Evolutionary conservation across 2,797 vertebrate species (phyloP), one percentile per base, ranked within the genome.

Genomic region (Orestias chungarensis): DNA sequence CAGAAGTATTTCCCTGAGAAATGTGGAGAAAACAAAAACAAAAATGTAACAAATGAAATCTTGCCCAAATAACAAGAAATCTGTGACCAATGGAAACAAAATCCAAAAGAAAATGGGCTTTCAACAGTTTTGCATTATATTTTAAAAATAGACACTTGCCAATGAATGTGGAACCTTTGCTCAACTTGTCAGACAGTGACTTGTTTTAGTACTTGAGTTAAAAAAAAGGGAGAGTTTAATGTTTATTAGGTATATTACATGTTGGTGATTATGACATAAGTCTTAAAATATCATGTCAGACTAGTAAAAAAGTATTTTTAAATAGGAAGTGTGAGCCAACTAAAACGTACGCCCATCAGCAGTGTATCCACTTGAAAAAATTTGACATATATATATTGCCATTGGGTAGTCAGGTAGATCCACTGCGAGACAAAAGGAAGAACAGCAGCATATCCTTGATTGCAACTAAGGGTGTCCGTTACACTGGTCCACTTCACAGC

Each of bases 391-490:
- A 5, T n/a, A 33, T 64, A 18, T 57, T 49, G 31, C 66, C 62
- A 70, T 33, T 69, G 78, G 67, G 55, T 0, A 80, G 79, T 69
- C 52, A 52, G 74, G 71, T 29, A 64, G 12, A 31, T 54, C 10
- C 54, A 74, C 27, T 69, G 82, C 70, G 62, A 79, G 59, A 70
- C 70, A 27, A 44, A 70, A 65, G 82, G 29, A 67, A 68, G 76
- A 77, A 66, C 55, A 50, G 89, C 81, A 87, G 23, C 83, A 83
- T 88, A 79, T 80, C 86, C 76, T 79, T 85, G 80, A 81, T 84
- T 87, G 87, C 83, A 86, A 85, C 74, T 85, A 72, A 79, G 92
- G 91, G 93, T 94, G 93, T 94, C 89, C 83, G 80, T 95, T 93
- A 94, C 93, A 92, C 80, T 76, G 79, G 74, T 83, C 88, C 78